Conservation (phyloP, 2,888 invertebrate genomes). For the Lasius fuliginosus region DNA sequence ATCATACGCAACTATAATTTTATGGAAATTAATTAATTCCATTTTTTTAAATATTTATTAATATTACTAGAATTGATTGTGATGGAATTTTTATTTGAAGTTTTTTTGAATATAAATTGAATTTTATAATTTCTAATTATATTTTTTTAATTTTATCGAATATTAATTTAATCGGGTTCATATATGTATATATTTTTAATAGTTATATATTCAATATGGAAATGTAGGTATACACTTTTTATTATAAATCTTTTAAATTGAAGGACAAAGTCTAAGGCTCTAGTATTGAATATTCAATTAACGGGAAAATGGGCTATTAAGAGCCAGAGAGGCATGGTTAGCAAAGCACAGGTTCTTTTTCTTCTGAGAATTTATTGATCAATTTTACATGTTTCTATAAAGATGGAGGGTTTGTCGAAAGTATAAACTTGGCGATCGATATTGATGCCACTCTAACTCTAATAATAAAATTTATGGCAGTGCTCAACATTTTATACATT, state of each 20-base stretch:
- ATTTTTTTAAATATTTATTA: neutral
- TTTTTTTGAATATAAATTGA: neutral
- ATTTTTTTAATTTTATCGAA: neutral
- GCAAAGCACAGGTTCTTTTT: too few relatives aligned
- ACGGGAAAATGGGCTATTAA: too few relatives aligned
- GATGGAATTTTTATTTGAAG: neutral
- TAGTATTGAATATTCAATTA: too few relatives aligned
- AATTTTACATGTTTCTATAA: too few relatives aligned
- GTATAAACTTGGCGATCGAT: too few relatives aligned
- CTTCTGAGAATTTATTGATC: too few relatives aligned
- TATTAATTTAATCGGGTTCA: neutral
- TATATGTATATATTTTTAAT: slow-evolving; percentile 1
- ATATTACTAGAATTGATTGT: neutral
- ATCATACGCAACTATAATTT: neutral
- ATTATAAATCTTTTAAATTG: neutral
- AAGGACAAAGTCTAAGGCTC: neutral
- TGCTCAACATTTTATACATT: too few relatives aligned
- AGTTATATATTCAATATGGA: neutral
- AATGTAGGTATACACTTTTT: neutral
- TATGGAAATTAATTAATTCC: neutral
- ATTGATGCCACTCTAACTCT: too few relatives aligned
- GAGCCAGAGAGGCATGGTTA: too few relatives aligned
- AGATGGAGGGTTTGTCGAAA: too few relatives aligned
- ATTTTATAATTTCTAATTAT: neutral
- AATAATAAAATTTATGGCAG: too few relatives aligned